Conservation (phyloP, 2,888 invertebrate genomes). For the Cotesia congregata region DNA sequence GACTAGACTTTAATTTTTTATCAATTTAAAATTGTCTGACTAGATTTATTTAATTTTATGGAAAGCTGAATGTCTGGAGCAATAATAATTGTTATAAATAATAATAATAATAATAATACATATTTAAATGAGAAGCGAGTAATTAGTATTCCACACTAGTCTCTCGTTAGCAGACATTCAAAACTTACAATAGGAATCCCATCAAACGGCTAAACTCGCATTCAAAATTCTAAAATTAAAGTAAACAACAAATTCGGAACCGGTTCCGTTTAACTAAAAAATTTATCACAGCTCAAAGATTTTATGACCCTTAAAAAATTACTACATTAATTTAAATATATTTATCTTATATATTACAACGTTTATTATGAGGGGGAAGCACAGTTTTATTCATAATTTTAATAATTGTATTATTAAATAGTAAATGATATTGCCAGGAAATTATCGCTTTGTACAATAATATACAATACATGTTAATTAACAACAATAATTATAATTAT, state of each 20-base stretch:
- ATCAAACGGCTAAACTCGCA: no score
- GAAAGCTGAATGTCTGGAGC: no score
- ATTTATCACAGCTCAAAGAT: constrained; percentile 16
- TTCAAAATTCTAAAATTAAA: not conserved
- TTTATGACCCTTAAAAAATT: constrained; percentile 22
- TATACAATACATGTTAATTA: not conserved
- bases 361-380: constrained; percentile 27
- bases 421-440: constrained; percentile 10
- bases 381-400: constrained; percentile 32
- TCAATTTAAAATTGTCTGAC: not conserved
- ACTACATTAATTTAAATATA: not conserved
- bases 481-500: not conserved
- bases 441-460: not conserved
- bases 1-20: not conserved
- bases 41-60: not conserved
- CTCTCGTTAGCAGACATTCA: not conserved
- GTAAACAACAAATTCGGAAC: not conserved
- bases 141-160: not conserved
- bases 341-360: constrained; percentile 7
- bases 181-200: no score
- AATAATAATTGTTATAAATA: no score
- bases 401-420: not conserved
- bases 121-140: not conserved
- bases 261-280: not conserved
- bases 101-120: not conserved